phyloP scores from a whole-genome alignment of 2,888 invertebrate genomes.

The Acheta domesticus region DNA sequence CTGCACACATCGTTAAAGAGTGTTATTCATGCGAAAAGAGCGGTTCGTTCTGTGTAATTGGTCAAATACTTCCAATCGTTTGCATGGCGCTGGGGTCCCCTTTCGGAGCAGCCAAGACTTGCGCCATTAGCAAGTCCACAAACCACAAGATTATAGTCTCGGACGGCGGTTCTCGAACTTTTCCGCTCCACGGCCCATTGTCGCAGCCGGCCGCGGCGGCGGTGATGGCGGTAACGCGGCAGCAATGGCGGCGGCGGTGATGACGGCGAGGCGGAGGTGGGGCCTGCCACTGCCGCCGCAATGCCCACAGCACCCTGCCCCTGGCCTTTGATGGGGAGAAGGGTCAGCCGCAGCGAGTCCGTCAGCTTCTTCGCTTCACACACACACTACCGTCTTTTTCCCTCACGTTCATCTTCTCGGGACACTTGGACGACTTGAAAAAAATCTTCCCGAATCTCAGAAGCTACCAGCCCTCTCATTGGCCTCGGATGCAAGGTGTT shows the following conservation, averaged over 20 bases:
- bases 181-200: slow-evolving; percentile 18
- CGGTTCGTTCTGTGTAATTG: neutral
- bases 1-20: neutral
- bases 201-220: slow-evolving; percentile 5
- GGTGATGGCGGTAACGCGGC: neutral
- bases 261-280: neutral
- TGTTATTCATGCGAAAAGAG: neutral
- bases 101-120: neutral
- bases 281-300: neutral
- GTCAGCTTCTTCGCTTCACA: neutral
- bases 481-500: no score
- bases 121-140: neutral
- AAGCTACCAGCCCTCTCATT: no score
- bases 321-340: neutral
- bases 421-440: no score
- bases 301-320: neutral
- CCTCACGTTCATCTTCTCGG: neutral
- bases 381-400: neutral
- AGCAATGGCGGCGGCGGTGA: neutral
- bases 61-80: neutral
- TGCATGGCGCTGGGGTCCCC: neutral
- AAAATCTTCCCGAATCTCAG: no score
- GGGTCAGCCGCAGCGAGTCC: neutral
- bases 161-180: slow-evolving; percentile 5
- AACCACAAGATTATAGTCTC: slow-evolving; percentile 10